These are phyloP conservation scores for Thymelicus sylvestris DNA, from an alignment of 2,888 invertebrate genomes.

Conservation along the genomic window DNA sequence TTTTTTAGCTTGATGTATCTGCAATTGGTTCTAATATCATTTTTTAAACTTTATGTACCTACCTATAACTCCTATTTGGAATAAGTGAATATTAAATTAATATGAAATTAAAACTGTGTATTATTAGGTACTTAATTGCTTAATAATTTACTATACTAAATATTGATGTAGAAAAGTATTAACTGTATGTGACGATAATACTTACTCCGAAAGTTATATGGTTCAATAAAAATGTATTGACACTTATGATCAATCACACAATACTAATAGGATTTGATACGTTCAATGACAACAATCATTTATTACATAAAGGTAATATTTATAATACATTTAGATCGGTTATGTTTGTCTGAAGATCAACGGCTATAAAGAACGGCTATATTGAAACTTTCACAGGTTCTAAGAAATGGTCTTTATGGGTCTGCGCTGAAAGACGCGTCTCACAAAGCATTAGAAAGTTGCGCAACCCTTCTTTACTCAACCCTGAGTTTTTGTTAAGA, in stretches of 20 bases:
- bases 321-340: background rate
- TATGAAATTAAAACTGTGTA: too few relatives aligned
- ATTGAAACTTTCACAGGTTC: conserved; percentile 79
- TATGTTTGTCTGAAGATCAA: background rate
- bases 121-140: too few relatives aligned
- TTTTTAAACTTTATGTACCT: too few relatives aligned
- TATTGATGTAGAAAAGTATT: too few relatives aligned
- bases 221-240: background rate
- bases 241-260: background rate
- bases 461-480: conserved; percentile 80
- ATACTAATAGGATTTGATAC: background rate
- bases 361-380: conserved; percentile 56
- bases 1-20: too few relatives aligned
- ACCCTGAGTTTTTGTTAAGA: conserved; percentile 67
- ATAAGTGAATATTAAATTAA: too few relatives aligned
- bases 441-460: conserved; percentile 84
- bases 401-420: conserved; percentile 61
- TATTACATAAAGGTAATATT: conserved; percentile 1
- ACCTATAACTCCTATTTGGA: too few relatives aligned
- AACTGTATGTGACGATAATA: too few relatives aligned
- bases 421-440: conserved; percentile 65
- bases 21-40: too few relatives aligned
- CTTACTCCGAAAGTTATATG: background rate
- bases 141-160: too few relatives aligned
- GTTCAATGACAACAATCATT: background rate